These are phyloP conservation scores for Epinotia brunnichana DNA, from an alignment of 2,888 invertebrate genomes.

Conservation along the genomic window DNA sequence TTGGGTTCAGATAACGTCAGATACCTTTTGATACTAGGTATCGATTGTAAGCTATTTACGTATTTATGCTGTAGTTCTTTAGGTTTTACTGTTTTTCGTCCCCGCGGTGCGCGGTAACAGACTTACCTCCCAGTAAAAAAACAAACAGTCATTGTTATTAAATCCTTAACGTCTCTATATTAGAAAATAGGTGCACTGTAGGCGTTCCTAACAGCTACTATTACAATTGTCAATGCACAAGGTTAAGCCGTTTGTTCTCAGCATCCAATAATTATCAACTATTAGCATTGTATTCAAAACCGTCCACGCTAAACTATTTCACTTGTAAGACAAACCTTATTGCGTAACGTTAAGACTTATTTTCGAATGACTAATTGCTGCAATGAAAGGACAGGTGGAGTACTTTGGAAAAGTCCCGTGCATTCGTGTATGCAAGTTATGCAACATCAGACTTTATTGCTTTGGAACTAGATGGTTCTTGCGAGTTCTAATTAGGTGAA, in stretches of 20 bases:
- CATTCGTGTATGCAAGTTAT: background rate
- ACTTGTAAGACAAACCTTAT: slow-evolving; percentile 3
- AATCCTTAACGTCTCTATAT: no score
- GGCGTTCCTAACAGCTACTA: slow-evolving; percentile 19
- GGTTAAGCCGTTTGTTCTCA: slow-evolving; percentile 51
- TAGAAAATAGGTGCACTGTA: background rate
- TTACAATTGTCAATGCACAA: slow-evolving; percentile 34
- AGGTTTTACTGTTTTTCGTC: no score
- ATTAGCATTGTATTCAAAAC: slow-evolving; percentile 55
- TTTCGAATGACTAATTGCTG: background rate
- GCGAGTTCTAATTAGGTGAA: background rate
- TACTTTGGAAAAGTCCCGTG: background rate
- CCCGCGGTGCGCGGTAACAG: no score
- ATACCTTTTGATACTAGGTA: no score
- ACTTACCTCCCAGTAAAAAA: no score
- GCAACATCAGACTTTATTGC: background rate
- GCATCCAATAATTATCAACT: slow-evolving; percentile 49
- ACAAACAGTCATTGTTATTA: no score
- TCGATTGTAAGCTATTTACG: no score
- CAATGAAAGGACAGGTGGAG: background rate
- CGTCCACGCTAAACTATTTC: slow-evolving; percentile 47
- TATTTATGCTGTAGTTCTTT: no score
- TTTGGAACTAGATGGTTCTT: background rate
- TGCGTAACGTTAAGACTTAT: background rate
- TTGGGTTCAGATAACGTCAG: no score